These are phyloP conservation scores for Pseudotriccus pelzelni DNA, from an alignment of 2,797 vertebrate genomes.

Conservation along the genomic window DNA sequence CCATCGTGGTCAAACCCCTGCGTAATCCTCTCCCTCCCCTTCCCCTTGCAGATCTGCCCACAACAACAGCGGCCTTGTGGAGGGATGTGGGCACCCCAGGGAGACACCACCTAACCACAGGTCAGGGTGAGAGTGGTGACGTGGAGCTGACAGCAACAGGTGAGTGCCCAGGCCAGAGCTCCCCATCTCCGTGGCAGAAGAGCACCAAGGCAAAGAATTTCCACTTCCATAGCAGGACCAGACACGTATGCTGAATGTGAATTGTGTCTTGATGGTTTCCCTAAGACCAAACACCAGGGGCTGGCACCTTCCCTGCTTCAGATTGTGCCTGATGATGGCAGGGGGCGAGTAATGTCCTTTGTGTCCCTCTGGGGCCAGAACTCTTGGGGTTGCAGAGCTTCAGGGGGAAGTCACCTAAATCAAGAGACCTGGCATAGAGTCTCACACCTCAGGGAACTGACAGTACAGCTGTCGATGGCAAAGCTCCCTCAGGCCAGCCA, in stretches of 20 bases:
- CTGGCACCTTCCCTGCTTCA: not conserved
- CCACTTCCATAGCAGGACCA: not conserved
- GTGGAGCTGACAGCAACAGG: not conserved
- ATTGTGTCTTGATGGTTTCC: not conserved
- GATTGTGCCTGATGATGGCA: not conserved
- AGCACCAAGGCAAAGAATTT: not conserved
- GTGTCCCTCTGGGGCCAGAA: not conserved
- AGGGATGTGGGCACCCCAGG: not conserved
- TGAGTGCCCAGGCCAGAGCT: not conserved
- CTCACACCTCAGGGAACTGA: not conserved
- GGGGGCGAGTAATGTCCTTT: too few species aligned
- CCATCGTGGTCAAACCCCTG: not conserved
- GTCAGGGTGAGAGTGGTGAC: rapidly evolving
- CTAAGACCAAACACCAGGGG: not conserved
- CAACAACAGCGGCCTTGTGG: rapidly evolving
- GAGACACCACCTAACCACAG: not conserved
- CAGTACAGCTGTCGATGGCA: not conserved
- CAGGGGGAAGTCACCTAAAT: rapidly evolving
- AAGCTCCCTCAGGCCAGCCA: not conserved
- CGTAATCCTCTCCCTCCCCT: not conserved
- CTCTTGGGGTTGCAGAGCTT: not conserved
- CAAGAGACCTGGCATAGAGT: not conserved
- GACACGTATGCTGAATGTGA: rapidly evolving
- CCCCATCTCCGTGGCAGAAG: too few species aligned
- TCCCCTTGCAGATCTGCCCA: not conserved